Evolutionary conservation across 2,888 invertebrate genomes (phyloP).

Genomic region (Stenchaetothrips biformis): DNA sequence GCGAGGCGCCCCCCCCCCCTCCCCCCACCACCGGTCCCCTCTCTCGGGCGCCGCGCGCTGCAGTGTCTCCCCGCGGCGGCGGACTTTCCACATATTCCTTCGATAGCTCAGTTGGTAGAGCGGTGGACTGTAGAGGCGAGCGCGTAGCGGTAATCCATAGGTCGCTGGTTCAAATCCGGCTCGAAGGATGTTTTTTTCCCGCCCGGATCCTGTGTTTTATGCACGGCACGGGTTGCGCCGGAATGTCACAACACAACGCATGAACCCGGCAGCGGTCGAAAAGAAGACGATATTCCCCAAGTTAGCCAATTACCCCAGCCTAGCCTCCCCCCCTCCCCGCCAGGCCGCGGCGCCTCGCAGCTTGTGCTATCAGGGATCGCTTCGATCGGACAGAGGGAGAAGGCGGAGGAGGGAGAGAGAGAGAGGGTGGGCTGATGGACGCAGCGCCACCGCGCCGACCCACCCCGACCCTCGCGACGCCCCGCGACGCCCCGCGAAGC

Average conservation of each 20-base stretch:
- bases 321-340: conserved; percentile 26
- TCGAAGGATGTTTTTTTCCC: conserved; percentile 43
- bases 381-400: conserved; percentile 22
- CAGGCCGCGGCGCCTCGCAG: not conserved
- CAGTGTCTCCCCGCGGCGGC: not conserved
- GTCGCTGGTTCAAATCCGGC: conserved; percentile 48
- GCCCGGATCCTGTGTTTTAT: not conserved
- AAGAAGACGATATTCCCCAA: too few species aligned
- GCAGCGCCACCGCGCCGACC: conserved; percentile 9
- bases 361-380: not conserved
- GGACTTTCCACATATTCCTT: not conserved
- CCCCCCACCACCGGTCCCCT: not conserved
- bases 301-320: conserved; percentile 14
- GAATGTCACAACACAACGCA: too few species aligned
- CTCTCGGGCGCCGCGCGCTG: not conserved
- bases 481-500: conserved; percentile 28
- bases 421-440: conserved; percentile 20
- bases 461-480: conserved; percentile 31
- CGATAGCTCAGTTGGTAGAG: conserved; percentile 40
- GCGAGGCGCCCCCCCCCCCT: not conserved
- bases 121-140: conserved; percentile 39
- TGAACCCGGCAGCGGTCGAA: too few species aligned
- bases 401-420: conserved; percentile 28
- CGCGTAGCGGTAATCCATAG: conserved; percentile 42
- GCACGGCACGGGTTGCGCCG: too few species aligned